Evolutionary conservation across 1,140 invertebrate species (phyloP), one percentile per base, ranked within the genome.

Genomic region (Nephila pilipes): DNA sequence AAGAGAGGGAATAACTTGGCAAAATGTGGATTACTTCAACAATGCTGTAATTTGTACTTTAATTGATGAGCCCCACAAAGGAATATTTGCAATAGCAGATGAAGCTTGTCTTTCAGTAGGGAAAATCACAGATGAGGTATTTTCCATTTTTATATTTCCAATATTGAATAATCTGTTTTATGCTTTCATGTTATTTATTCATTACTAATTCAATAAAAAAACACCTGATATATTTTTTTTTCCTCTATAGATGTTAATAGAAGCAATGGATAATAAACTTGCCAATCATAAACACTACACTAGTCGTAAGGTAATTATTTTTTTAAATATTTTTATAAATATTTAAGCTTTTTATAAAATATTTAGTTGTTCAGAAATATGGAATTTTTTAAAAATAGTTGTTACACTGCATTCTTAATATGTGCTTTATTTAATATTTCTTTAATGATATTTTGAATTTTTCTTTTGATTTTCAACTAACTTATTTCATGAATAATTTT

Each of bases 241-340:
- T 46, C 46, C 18, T 93, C 94, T 94, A 57, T 94, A 97, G 96
- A 97, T 98, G 95, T 96, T 99, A 32, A 95, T 99, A n/a, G 97
- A 99, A 94, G 98, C 98, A 1, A 98, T 99, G 98, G 98, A 99
- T 95, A 97, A 97, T 95, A 98, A 98, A 94, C 96, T 99, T n/a
- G 96, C 96, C 92, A 96, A 96, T 88, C 98, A 99, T 96, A 97
- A 97, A 92, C 98, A 99, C 96, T 99, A 98, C 95, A 97, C 97
- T 10, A 99, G 98, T 94, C 96, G 98, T 94, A 98, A 98, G 95
- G 96, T 96, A 94, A 95, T 94, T 55, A 32, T 46, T 46, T 4
- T 46, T 46, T 46, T 46, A 10, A 46, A 46, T 10, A n/a, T n/a
- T n/a, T 46, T 46, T 46, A 10, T 6, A 46, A 10, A 46, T 46